A percentile compares a stretch with the other conserved stretches of the same genome.
Conservation (phyloP, 1,140 invertebrate genomes). For the Coenobita brevimanus region DNA sequence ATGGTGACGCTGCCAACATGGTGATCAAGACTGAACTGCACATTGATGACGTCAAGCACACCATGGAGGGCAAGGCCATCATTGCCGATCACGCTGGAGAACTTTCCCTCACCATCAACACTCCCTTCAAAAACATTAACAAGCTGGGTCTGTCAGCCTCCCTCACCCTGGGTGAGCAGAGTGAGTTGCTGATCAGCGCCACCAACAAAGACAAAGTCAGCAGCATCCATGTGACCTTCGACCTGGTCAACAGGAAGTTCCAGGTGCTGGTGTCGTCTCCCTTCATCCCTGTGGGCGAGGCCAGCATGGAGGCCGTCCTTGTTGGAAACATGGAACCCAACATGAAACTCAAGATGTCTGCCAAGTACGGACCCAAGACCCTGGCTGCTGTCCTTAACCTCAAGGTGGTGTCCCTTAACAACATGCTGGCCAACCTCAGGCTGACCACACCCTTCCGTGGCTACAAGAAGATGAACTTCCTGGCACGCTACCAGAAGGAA, state of each 20-base stretch:
- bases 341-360: slow-evolving; percentile 33
- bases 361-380: slow-evolving; percentile 27
- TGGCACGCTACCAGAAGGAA: slow-evolving; percentile 29
- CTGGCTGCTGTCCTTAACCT: slow-evolving; percentile 39
- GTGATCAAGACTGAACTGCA: slow-evolving; percentile 36
- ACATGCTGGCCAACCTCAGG: slow-evolving; percentile 23
- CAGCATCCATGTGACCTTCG: slow-evolving; percentile 38
- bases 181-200: slow-evolving; percentile 12
- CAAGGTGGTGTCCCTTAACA: not conserved
- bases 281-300: slow-evolving; percentile 38
- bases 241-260: slow-evolving; percentile 27
- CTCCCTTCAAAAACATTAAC: slow-evolving; percentile 41
- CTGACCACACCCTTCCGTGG: slow-evolving; percentile 51
- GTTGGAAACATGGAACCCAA: slow-evolving; percentile 25
- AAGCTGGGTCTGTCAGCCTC: slow-evolving; percentile 34
- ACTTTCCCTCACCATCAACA: slow-evolving; percentile 31
- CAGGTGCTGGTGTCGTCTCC: slow-evolving; percentile 28
- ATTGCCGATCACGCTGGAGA: not conserved
- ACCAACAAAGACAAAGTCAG: slow-evolving; percentile 23
- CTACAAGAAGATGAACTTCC: slow-evolving; percentile 52
- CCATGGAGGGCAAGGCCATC: slow-evolving; percentile 31
- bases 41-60: slow-evolving; percentile 21
- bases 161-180: slow-evolving; percentile 18
- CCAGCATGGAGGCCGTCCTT: slow-evolving; percentile 34
- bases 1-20: not conserved